Conservation (phyloP, 2,113 vertebrate species). For the Phoenicopterus ruber region DNA sequence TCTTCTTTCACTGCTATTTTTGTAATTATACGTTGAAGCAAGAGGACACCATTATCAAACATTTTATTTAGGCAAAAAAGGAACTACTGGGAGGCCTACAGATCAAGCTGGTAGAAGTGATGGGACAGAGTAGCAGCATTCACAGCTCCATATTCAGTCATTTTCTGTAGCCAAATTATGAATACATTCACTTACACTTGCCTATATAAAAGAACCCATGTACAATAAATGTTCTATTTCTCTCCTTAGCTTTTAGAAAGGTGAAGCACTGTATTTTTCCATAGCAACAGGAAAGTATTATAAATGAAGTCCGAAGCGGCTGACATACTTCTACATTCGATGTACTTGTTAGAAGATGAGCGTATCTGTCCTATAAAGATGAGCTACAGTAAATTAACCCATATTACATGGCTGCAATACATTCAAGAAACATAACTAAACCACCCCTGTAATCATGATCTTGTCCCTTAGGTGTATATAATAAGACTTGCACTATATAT, state of each 20-base stretch:
- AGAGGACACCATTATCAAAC: not conserved
- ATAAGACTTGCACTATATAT: not conserved
- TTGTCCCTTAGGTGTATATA: not conserved
- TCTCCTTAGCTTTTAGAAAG: not conserved
- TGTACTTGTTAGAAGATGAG: not conserved
- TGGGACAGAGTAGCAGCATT: not conserved
- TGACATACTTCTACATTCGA: not conserved
- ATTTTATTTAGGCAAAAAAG: not conserved
- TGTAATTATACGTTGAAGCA: not conserved
- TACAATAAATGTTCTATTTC: not conserved
- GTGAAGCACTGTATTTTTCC: not conserved
- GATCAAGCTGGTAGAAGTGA: not conserved
- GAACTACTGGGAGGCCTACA: not conserved
- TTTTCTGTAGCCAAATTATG: not conserved
- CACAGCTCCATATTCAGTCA: not conserved
- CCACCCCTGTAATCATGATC: fast-evolving
- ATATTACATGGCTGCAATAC: not conserved
- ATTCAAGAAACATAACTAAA: not conserved
- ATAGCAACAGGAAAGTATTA: slow-evolving; percentile 13
- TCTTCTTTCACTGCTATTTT: not conserved
- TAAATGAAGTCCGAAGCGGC: not conserved
- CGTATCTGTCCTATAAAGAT: not conserved
- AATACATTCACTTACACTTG: not conserved
- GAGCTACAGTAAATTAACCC: not conserved
- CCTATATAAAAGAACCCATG: not conserved